Base-by-base conservation (phyloP, 2,113 vertebrate genomes). In the Aegotheles bennettii region DNA sequence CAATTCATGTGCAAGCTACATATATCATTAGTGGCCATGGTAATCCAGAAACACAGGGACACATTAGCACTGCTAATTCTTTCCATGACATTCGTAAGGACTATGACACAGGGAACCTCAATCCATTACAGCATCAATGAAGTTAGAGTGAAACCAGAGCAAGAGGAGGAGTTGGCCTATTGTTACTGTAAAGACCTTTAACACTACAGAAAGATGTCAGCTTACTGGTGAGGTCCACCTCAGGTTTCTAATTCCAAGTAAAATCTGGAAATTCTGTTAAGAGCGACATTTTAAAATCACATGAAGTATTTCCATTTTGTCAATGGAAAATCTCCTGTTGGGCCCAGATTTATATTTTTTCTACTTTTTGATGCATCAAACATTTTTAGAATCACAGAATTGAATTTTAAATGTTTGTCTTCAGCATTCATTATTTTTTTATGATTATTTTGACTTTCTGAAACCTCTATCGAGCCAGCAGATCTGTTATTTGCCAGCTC, bases 301-400 rank as follows among this genome's bases (percentile, higher is more conserved):
- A 3, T 7, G 0, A 48, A 50, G 9, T 12, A 4, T 71, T 73
- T 33, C 3, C 4, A 5, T 21, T 56, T 76, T 84, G 8, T 13
- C 57, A 12, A 2, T 1, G 4, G 14, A 5, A 54, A 70, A 36
- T 13, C 38, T 4, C 23, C 28, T 3, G 1, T 15, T 54, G 13
- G 11, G 24, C 26, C 19, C 40, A 20, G 48, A 7, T 69, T 42
- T 43, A 1, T 35, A 3, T 26, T 71, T 9, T 42, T 43, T 38
- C 6, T 43, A 3, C 31, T 40, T 83, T 10, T 28, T 47, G 43
- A 24, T 20, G 1, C 9, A 2, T 3, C 4, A 23, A 47, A 33
- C 0, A 10, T 61, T 42, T 43, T 2, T 43, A 74, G 54, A 13
- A 12, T 45, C 45, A 45, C 12, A 24, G 23, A 48, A 48, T 48